A percentile compares a stretch with the other conserved stretches of the same genome.
These are phyloP conservation scores for Oncorhynchus clarkii DNA, from an alignment of 2,113 vertebrate species.

Conservation along the genomic window DNA sequence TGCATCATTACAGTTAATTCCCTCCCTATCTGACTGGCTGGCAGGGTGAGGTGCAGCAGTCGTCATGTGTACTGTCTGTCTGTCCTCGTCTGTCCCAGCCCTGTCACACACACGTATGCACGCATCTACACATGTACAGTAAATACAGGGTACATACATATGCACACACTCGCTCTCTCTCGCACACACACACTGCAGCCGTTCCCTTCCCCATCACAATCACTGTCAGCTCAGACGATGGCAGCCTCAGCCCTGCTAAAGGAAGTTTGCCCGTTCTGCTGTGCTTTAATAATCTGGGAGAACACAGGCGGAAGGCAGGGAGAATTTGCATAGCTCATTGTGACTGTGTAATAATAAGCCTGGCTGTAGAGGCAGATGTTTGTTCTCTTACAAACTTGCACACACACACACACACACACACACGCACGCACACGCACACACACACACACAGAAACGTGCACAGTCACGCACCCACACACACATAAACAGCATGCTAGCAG, in stretches of 20 bases:
- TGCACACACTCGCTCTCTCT: background rate
- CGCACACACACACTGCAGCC: background rate
- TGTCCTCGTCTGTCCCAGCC: background rate
- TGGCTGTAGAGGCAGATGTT: conserved; percentile 1
- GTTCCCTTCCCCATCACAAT: background rate
- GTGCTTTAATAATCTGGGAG: conserved; percentile 7
- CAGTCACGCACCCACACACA: too few relatives aligned
- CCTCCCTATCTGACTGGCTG: background rate
- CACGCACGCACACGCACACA: background rate
- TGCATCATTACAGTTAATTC: background rate
- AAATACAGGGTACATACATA: background rate
- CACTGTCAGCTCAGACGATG: background rate
- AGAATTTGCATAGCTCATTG: conserved; percentile 5
- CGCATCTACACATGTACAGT: background rate
- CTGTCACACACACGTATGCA: background rate
- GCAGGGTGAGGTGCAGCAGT: background rate
- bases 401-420: background rate
- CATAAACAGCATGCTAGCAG: too few relatives aligned
- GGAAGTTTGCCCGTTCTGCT: conserved; percentile 3
- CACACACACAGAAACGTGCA: too few relatives aligned
- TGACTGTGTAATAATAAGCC: background rate
- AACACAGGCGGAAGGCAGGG: background rate
- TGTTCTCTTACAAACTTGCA: background rate
- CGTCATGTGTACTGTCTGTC: conserved; percentile 2
- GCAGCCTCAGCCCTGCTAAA: background rate